These are phyloP conservation scores for Nomada hirtipes DNA, from an alignment of 2,888 invertebrate genomes.

Conservation along the genomic window DNA sequence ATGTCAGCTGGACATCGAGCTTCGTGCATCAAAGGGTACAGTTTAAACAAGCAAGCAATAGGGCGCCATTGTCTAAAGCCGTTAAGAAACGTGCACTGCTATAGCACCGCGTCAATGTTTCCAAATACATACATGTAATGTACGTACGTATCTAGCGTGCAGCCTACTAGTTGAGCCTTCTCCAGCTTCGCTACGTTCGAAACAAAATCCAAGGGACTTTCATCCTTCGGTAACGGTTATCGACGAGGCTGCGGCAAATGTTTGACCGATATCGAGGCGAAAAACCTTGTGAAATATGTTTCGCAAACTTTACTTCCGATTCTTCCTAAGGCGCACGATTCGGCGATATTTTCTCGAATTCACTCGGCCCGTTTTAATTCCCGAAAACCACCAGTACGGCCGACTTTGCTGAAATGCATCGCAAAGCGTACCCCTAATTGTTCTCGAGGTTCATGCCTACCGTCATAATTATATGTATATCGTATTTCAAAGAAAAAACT, in stretches of 20 bases:
- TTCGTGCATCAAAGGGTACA: constrained; percentile 20
- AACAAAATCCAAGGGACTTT: no score
- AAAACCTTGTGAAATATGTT: background rate
- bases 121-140: no score
- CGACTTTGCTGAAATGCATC: constrained; percentile 2
- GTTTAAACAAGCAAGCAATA: constrained; percentile 4
- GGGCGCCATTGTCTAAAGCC: background rate
- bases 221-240: no score
- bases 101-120: background rate
- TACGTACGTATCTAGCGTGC: no score
- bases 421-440: constrained; percentile 15
- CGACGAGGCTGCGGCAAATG: background rate
- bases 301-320: background rate
- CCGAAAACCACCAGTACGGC: background rate
- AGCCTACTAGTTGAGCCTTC: no score
- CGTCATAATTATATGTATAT: background rate
- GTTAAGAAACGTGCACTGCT: background rate
- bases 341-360: constrained; percentile 11
- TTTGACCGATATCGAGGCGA: background rate
- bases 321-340: constrained; percentile 1
- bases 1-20: constrained; percentile 55
- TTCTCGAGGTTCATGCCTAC: constrained; percentile 6
- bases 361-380: constrained; percentile 9
- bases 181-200: no score
- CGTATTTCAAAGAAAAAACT: no score